phyloP scores from a whole-genome alignment of 2,888 invertebrate species.

The Eristalis tenax region DNA sequence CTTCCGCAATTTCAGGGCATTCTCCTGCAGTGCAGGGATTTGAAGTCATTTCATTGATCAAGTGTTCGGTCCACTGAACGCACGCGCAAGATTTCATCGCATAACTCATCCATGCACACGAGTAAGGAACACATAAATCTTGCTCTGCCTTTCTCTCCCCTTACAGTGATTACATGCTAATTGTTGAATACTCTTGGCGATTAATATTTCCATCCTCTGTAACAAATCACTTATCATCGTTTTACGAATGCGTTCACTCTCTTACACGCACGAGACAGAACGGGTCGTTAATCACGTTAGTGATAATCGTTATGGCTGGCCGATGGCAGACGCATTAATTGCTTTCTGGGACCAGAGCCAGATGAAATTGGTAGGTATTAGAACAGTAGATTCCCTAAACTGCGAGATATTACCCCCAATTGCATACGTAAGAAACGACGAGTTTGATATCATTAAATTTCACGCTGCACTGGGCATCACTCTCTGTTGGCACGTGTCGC shows the following conservation, averaged over 20 bases:
- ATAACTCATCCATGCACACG: too few species aligned
- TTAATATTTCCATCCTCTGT: not conserved
- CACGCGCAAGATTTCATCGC: too few species aligned
- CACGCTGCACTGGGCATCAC: slow-evolving; percentile 13
- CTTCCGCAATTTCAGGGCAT: too few species aligned
- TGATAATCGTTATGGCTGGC: not conserved
- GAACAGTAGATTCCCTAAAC: slow-evolving; percentile 8
- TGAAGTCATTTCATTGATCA: too few species aligned
- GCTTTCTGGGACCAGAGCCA: slow-evolving; percentile 6
- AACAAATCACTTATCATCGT: slow-evolving; percentile 41
- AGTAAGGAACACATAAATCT: too few species aligned
- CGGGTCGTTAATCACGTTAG: slow-evolving; percentile 52
- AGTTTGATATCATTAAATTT: slow-evolving; percentile 10
- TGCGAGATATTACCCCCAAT: slow-evolving; percentile 18
- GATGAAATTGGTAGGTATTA: not conserved
- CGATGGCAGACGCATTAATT: slow-evolving; percentile 16
- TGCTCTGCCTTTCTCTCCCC: not conserved
- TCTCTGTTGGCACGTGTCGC: not conserved
- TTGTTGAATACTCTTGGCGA: not conserved
- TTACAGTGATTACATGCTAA: slow-evolving; percentile 6
- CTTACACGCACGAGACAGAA: slow-evolving; percentile 21
- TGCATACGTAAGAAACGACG: not conserved
- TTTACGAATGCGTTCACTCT: slow-evolving; percentile 19
- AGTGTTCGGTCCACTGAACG: too few species aligned
- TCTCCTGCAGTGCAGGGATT: too few species aligned